Conservation (phyloP, 64 coral and sea anemone genomes). For the Stichodactyla mertensii region DNA sequence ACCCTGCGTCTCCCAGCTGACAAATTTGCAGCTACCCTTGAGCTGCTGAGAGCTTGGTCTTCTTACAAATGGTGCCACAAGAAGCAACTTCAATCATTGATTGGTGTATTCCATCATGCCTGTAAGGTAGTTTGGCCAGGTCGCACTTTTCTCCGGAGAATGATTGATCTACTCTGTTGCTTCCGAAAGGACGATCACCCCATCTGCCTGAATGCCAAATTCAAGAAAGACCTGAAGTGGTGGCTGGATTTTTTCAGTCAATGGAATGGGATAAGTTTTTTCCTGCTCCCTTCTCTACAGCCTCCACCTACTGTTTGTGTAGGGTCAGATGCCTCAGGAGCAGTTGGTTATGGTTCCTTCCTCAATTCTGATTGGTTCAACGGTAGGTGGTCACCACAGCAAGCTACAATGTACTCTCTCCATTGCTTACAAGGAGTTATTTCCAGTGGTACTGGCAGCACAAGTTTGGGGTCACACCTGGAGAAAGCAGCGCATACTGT, state of each 20-base stretch:
- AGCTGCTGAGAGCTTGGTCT: slow-evolving; percentile 21
- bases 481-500: not conserved
- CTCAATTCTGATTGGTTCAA: not conserved
- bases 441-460: not conserved
- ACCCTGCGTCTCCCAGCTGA: slow-evolving; percentile 18
- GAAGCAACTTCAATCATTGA: slow-evolving; percentile 20
- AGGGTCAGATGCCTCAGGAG: slow-evolving; percentile 24
- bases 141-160: slow-evolving; percentile 1
- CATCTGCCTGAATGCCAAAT: slow-evolving; percentile 33
- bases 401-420: too few relatives aligned
- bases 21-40: slow-evolving; percentile 6
- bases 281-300: slow-evolving; percentile 5
- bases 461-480: slow-evolving; percentile 6
- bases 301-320: slow-evolving; percentile 29
- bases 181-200: slow-evolving; percentile 45
- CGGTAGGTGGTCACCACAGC: too few relatives aligned
- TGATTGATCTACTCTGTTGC: slow-evolving; percentile 25
- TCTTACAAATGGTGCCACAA: slow-evolving; percentile 1
- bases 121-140: slow-evolving; percentile 36
- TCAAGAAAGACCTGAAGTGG: slow-evolving; percentile 31
- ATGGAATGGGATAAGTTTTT: slow-evolving; percentile 48
- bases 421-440: slow-evolving; percentile 23
- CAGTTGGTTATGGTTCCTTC: slow-evolving; percentile 13
- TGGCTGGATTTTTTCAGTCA: slow-evolving; percentile 30
- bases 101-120: slow-evolving; percentile 39